Conservation (phyloP, 2,113 vertebrate species). For the Collichthys lucidus region DNA sequence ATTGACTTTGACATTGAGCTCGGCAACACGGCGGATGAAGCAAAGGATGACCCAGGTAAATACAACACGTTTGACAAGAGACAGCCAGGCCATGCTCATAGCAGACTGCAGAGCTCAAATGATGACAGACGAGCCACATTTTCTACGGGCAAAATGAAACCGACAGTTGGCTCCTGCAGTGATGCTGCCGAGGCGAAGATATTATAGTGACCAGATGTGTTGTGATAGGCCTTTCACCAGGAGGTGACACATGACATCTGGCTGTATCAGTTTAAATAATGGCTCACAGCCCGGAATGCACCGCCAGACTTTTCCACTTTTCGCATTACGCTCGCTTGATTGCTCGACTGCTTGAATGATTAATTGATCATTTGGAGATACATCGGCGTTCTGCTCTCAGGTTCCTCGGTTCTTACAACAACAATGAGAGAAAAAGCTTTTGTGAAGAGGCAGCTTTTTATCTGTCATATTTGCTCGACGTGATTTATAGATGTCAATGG, state of each 20-base stretch:
- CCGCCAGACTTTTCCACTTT: slow-evolving; percentile 56
- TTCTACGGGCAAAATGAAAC: slow-evolving; percentile 38
- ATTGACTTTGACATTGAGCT: slow-evolving; percentile 92
- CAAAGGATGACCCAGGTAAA: slow-evolving; percentile 94
- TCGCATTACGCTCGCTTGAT: slow-evolving; percentile 48
- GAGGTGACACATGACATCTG: slow-evolving; percentile 66
- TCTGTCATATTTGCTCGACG: slow-evolving; percentile 17
- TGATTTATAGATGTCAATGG: slow-evolving; percentile 57
- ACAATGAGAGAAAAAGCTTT: slow-evolving; percentile 10
- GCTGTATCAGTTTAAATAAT: slow-evolving; percentile 54
- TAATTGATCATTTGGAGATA: slow-evolving; percentile 58
- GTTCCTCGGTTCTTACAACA: background rate
- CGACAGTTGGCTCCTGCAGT: slow-evolving; percentile 43
- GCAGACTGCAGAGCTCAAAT: slow-evolving; percentile 27
- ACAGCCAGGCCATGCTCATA: slow-evolving; percentile 13
- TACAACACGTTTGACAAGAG: slow-evolving; percentile 30
- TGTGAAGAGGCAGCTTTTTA: slow-evolving; percentile 24
- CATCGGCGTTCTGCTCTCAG: slow-evolving; percentile 20
- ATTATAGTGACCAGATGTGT: slow-evolving; percentile 66
- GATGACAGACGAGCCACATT: slow-evolving; percentile 48
- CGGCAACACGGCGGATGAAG: slow-evolving; percentile 93
- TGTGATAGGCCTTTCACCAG: slow-evolving; percentile 61
- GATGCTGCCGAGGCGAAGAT: slow-evolving; percentile 15
- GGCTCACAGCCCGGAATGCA: slow-evolving; percentile 33
- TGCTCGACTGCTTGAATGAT: slow-evolving; percentile 57